Percentiles rank a stretch among this genome's conserved stretches.
Evolutionary conservation across 2,888 invertebrate genomes (phyloP).

Genomic region (Dascillus cervinus): DNA sequence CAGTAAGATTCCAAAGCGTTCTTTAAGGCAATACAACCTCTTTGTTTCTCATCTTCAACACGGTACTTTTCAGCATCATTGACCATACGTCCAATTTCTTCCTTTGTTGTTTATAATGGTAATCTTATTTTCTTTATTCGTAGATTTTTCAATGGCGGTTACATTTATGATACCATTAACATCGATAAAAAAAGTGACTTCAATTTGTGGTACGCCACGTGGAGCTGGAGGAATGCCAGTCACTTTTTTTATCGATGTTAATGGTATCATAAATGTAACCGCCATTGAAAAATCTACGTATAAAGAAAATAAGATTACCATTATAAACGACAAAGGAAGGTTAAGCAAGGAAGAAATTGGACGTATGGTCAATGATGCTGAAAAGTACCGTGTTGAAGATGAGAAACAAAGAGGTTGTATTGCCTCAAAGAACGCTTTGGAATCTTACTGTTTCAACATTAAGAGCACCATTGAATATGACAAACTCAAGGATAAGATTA

Average conservation of each 20-base stretch:
- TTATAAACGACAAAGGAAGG: slow-evolving; percentile 91
- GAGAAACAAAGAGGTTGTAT: slow-evolving; percentile 87
- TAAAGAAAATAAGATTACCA: no score
- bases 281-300: slow-evolving; percentile 91
- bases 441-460: no score
- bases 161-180: slow-evolving; percentile 97
- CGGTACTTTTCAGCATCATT: no score
- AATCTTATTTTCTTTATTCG: no score
- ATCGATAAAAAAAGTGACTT: no score
- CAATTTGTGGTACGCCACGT: slow-evolving; percentile 82
- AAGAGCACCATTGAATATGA: slow-evolving; percentile 90
- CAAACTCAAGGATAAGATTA: slow-evolving; percentile 85
- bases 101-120: slow-evolving; percentile 89
- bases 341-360: slow-evolving; percentile 87
- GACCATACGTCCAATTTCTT: slow-evolving; percentile 89
- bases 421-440: no score
- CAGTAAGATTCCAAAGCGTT: no score
- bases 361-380: no score
- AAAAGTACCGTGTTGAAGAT: no score
- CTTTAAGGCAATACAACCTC: slow-evolving; percentile 79
- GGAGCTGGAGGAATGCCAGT: slow-evolving; percentile 94
- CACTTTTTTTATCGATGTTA: slow-evolving; percentile 93
- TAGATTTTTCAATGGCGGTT: slow-evolving; percentile 85
- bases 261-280: slow-evolving; percentile 93
- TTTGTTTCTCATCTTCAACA: no score